Evolutionary conservation across 2,888 invertebrate species (phyloP).

Genomic region (Perithous albicinctus): DNA sequence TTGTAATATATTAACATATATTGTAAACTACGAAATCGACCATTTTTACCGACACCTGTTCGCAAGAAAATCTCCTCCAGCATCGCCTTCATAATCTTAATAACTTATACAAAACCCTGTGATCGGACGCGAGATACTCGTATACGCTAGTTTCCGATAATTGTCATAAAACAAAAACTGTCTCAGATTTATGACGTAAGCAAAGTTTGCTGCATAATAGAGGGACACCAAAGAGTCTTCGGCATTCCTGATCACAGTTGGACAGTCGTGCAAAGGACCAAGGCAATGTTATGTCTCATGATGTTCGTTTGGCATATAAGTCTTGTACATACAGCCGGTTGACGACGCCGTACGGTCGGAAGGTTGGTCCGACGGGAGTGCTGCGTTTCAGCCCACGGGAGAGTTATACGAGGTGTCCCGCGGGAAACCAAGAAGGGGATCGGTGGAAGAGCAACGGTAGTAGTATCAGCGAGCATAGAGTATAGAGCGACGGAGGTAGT

Average conservation of each 20-base stretch:
- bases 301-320: slow-evolving; percentile 34
- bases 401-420: slow-evolving; percentile 69
- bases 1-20: no score
- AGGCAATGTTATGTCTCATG: slow-evolving; percentile 9
- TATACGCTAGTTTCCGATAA: no score
- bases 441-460: slow-evolving; percentile 22
- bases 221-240: not conserved
- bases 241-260: not conserved
- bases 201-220: not conserved
- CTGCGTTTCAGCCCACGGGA: slow-evolving; percentile 66
- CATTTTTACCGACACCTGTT: no score
- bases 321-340: slow-evolving; percentile 51
- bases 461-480: slow-evolving; percentile 44
- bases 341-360: slow-evolving; percentile 53
- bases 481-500: slow-evolving; percentile 27
- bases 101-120: no score
- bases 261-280: not conserved
- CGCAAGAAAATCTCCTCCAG: no score
- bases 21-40: no score
- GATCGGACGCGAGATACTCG: no score
- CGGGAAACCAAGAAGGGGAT: slow-evolving; percentile 43
- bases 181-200: no score
- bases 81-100: no score
- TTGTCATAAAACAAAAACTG: no score
- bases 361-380: slow-evolving; percentile 61